phyloP scores from a whole-genome alignment of 2,797 vertebrate species.

The Coranthus polyacanthus region DNA sequence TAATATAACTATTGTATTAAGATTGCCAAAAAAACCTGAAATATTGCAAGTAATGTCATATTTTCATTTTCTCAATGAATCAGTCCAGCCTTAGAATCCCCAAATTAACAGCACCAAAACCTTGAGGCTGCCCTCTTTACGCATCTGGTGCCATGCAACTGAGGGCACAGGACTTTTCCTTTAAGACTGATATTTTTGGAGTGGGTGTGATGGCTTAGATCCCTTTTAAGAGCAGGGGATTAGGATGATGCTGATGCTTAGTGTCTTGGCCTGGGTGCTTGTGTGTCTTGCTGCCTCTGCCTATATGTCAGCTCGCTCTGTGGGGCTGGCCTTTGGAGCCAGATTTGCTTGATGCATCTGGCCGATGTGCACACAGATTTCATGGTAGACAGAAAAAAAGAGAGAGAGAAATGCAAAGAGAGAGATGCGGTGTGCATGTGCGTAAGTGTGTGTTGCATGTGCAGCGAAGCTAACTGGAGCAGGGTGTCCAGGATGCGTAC shows the following conservation, averaged over 20 bases:
- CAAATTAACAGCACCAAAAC: background rate
- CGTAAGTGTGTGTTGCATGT: slow-evolving; percentile 58
- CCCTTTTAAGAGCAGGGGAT: slow-evolving; percentile 66
- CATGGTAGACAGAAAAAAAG: slow-evolving; percentile 51
- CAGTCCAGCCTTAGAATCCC: background rate
- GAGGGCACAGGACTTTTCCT: slow-evolving; percentile 51
- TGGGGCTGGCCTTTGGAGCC: slow-evolving; percentile 63
- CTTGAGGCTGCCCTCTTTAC: slow-evolving; percentile 17
- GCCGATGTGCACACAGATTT: slow-evolving; percentile 65
- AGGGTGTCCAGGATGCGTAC: slow-evolving; percentile 67
- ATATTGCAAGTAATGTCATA: background rate
- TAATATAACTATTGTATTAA: background rate
- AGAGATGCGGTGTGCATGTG: slow-evolving; percentile 24
- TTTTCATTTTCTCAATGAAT: background rate
- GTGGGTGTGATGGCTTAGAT: slow-evolving; percentile 59
- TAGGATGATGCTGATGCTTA: slow-evolving; percentile 77
- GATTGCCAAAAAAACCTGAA: background rate
- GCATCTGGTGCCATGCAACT: slow-evolving; percentile 24
- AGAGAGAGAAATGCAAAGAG: background rate
- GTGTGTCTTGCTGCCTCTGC: slow-evolving; percentile 70
- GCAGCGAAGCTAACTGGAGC: slow-evolving; percentile 79
- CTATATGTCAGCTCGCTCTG: slow-evolving; percentile 67
- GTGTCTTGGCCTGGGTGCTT: slow-evolving; percentile 70
- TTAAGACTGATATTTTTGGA: slow-evolving; percentile 67
- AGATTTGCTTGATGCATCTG: slow-evolving; percentile 71